These are phyloP conservation scores for Riparia riparia DNA, from an alignment of 2,113 vertebrate species.

Conservation along the genomic window DNA sequence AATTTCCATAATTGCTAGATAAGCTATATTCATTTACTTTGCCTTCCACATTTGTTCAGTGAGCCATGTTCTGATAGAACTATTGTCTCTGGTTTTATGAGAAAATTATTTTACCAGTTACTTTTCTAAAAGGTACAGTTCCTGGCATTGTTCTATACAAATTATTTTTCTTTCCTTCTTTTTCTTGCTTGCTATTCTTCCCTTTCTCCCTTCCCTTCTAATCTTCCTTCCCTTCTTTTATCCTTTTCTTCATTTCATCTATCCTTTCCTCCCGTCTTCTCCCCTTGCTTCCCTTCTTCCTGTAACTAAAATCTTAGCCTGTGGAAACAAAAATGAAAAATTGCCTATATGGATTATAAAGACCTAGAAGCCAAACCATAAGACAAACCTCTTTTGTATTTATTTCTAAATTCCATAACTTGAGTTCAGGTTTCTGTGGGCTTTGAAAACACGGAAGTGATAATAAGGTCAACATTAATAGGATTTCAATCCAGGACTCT, in stretches of 20 bases:
- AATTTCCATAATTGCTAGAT: not conserved
- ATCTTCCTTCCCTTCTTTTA: not conserved
- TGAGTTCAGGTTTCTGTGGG: not conserved
- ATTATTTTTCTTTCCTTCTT: not conserved
- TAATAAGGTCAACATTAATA: conserved; percentile 9
- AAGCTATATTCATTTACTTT: not conserved
- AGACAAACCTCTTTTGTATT: not conserved
- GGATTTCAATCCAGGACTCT: conserved; percentile 8
- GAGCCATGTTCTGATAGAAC: not conserved
- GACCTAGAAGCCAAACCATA: not conserved
- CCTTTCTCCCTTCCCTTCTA: not conserved
- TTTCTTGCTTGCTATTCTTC: not conserved
- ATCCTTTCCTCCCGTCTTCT: not conserved
- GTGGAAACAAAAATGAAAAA: not conserved
- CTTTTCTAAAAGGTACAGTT: not conserved
- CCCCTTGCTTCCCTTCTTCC: not conserved
- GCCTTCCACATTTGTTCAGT: not conserved
- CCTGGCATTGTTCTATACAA: not conserved
- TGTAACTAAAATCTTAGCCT: not conserved
- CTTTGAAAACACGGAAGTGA: not conserved
- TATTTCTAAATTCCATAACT: not conserved
- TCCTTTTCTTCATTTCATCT: not conserved
- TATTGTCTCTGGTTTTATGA: not conserved
- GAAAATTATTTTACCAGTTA: not conserved
- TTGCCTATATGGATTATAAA: not conserved